Evolutionary conservation across 2,888 invertebrate species (phyloP), one percentile per base, ranked within the genome.

Genomic region (Smittia aterrima): DNA sequence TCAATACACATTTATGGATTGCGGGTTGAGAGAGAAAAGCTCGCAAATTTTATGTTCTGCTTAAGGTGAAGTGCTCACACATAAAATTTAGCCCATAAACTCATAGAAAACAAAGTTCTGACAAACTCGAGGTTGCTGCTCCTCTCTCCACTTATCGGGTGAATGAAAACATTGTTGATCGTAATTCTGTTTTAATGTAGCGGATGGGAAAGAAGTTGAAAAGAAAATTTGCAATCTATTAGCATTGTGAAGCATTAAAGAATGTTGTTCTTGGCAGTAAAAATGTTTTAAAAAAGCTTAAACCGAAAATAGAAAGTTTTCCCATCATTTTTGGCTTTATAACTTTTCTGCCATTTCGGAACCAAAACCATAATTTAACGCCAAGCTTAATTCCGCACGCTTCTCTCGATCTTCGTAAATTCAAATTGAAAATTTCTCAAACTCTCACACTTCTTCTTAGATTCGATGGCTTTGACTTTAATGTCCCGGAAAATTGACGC

Each of bases 241-340:
- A 68, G 68, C 68, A 58, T 58, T 22, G 16, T 13, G 32, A 54
- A 22, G 40, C 47, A 53, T 41, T 25, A 54, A 67, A 54, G 22
- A 47, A 47, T 41, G 41, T 24, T 67, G 66, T 67, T 68, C 25
- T 70, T 70, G 70, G 53, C 54, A 70, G 24, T 70, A 70, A 70
- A 70, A 70, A 53, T 40, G 64, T 27, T 64, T 64, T 27, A 27
- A 64, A 64, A 58, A 58, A 20, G 22, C 58, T 22, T 18, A 58
- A 58, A 58, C 20, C 64, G 1, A 7, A 70, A 22, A 53, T 18
- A n/a, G 53, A 11, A 72, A 72, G 54, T 54, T 72, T 72, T 72
- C 72, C 72, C 72, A 72, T 72, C 62, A 62, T 40, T 62, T 72
- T 62, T 72, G 72, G 72, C 27, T 72, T 72, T 72, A 72, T 62